Conservation (phyloP, 2,888 invertebrate genomes). For the Aplocera efformata region DNA sequence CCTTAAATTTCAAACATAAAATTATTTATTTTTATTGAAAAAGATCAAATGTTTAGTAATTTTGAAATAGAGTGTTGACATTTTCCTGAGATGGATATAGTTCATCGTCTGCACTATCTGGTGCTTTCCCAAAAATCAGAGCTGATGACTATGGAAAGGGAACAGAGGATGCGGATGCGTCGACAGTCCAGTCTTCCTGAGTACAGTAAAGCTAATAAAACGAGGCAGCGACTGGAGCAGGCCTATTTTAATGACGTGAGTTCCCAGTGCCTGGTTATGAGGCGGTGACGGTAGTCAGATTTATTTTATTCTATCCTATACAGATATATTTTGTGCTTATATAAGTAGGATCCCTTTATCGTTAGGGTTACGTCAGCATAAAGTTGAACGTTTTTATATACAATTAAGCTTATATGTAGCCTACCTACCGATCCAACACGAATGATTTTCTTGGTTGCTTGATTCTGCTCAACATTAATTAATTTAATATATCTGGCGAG, state of each 20-base stretch:
- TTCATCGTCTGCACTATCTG: slow-evolving; percentile 73
- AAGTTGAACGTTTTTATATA: no score
- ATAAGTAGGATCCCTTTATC: no score
- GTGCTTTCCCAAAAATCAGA: slow-evolving; percentile 76
- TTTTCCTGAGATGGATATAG: slow-evolving; percentile 63
- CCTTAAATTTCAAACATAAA: not conserved
- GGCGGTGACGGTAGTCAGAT: no score
- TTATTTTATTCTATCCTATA: no score
- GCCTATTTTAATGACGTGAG: slow-evolving; percentile 74
- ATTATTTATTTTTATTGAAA: slow-evolving; percentile 5
- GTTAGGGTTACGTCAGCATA: no score
- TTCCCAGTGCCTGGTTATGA: slow-evolving; percentile 18
- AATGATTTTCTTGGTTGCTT: no score
- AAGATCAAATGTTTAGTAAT: not conserved
- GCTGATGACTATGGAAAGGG: slow-evolving; percentile 74
- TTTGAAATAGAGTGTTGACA: not conserved
- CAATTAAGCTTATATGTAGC: no score
- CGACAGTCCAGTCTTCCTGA: slow-evolving; percentile 75
- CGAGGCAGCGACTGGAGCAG: slow-evolving; percentile 65
- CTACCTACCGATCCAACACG: no score
- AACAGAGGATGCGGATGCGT: slow-evolving; percentile 68
- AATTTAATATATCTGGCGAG: slow-evolving; percentile 11
- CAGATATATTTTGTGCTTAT: no score
- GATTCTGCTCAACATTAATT: no score
- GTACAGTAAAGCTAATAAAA: slow-evolving; percentile 65